phyloP scores from a whole-genome alignment of 1,140 invertebrate genomes.

The Drosophila teissieri region DNA sequence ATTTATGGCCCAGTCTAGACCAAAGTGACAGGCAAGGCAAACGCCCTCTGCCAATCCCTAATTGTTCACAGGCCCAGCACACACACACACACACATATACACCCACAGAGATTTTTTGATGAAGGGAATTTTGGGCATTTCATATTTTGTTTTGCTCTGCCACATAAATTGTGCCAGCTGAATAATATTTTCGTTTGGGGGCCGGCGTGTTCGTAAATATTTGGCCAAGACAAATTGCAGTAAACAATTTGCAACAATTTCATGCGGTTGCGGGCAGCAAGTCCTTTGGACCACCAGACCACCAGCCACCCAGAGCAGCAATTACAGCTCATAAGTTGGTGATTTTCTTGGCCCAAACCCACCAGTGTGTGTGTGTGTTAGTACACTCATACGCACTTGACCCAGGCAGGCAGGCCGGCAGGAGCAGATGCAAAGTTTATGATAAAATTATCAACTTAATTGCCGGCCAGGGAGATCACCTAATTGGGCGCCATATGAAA shows the following conservation, averaged over 20 bases:
- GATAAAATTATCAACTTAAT: constrained; percentile 82
- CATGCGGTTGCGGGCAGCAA: constrained; percentile 50
- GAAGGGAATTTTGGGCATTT: constrained; percentile 58
- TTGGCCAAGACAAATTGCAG: constrained; percentile 78
- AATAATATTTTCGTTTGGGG: constrained; percentile 48
- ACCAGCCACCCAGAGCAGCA: constrained; percentile 52
- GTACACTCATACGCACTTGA: constrained; percentile 41
- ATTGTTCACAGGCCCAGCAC: constrained; percentile 30
- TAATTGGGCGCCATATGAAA: constrained; percentile 33
- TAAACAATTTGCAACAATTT: constrained; percentile 79
- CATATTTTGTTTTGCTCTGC: constrained; percentile 41
- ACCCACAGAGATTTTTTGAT: constrained; percentile 39
- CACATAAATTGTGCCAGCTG: constrained; percentile 57
- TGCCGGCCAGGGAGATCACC: constrained; percentile 46
- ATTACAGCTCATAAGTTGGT: constrained; percentile 71
- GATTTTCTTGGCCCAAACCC: constrained; percentile 47
- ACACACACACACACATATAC: neutral
- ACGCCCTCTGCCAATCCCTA: constrained; percentile 38
- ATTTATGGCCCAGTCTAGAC: constrained; percentile 74
- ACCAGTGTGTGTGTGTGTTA: too few relatives aligned
- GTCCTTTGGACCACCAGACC: constrained; percentile 22
- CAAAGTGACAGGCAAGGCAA: constrained; percentile 53
- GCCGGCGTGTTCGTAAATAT: constrained; percentile 53
- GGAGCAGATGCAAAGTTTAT: constrained; percentile 72
- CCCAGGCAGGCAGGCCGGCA: constrained; percentile 37